Percentiles rank a stretch among this genome's conserved stretches.
phyloP scores from a whole-genome alignment of 2,797 vertebrate genomes.

The Notolepis coatsorum region DNA sequence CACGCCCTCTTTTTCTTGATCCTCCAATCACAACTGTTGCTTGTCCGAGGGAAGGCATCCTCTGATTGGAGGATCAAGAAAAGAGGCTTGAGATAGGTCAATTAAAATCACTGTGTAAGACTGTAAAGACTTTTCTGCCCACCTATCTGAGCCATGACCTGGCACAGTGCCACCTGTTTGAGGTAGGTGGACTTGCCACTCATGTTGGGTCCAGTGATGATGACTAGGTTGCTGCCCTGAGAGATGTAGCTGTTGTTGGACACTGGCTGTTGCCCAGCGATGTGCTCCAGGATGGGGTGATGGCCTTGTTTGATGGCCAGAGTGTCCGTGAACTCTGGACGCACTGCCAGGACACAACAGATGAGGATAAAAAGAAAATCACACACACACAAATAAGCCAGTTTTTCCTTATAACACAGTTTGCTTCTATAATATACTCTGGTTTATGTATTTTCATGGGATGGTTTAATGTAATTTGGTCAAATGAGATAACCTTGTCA shows the following conservation, averaged over 20 bases:
- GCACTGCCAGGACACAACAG: slow-evolving; percentile 80
- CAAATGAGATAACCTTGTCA: background rate
- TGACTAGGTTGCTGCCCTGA: slow-evolving; percentile 93
- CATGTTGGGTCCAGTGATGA: slow-evolving; percentile 98
- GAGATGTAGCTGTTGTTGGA: slow-evolving; percentile 93
- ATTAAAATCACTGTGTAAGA: background rate
- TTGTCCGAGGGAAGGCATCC: too few relatives aligned
- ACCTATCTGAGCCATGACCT: slow-evolving; percentile 99
- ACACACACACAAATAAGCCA: background rate
- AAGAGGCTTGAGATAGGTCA: too few relatives aligned
- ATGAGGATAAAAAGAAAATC: background rate
- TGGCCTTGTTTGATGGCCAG: slow-evolving; percentile 94
- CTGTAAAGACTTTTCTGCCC: slow-evolving; percentile 45
- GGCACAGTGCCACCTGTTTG: slow-evolving; percentile 96
- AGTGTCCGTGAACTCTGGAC: slow-evolving; percentile 97
- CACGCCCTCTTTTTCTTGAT: too few relatives aligned
- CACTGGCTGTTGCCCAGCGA: slow-evolving; percentile 88
- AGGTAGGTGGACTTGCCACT: slow-evolving; percentile 98
- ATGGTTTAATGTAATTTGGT: background rate
- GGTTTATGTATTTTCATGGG: background rate
- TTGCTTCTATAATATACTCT: background rate
- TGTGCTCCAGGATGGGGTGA: slow-evolving; percentile 95
- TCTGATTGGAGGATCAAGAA: too few relatives aligned
- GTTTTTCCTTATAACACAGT: background rate
- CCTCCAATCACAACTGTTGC: too few relatives aligned